Evolutionary conservation across 2,888 invertebrate species (phyloP).

Genomic region (Zelleria hepariella): DNA sequence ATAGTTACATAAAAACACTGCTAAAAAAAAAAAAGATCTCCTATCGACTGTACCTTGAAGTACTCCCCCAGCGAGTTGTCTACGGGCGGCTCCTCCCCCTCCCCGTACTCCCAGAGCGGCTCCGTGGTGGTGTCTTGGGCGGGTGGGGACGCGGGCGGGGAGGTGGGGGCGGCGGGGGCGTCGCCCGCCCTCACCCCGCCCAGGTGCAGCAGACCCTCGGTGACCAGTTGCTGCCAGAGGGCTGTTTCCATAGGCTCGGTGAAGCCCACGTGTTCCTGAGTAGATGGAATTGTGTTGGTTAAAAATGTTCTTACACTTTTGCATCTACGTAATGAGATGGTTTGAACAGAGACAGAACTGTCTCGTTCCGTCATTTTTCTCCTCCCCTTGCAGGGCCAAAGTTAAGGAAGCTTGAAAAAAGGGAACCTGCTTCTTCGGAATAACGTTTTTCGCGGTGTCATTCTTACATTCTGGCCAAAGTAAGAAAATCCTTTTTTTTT

Average conservation of each 20-base stretch:
- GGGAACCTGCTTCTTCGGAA: too few relatives aligned
- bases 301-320: too few relatives aligned
- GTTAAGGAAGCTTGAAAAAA: too few relatives aligned
- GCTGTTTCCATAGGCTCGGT: constrained; percentile 56
- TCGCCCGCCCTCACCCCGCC: constrained; percentile 36
- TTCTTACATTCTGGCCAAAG: too few relatives aligned
- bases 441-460: too few relatives aligned
- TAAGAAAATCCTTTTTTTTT: too few relatives aligned
- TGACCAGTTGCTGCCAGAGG: constrained; percentile 63
- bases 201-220: constrained; percentile 49
- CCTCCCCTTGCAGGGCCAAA: too few relatives aligned
- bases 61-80: constrained; percentile 58
- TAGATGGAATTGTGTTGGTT: too few relatives aligned
- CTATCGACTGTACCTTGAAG: constrained; percentile 44
- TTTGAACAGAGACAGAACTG: too few relatives aligned
- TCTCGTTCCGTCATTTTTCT: too few relatives aligned
- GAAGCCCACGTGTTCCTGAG: constrained; percentile 62
- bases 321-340: too few relatives aligned
- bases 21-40: neutral
- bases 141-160: constrained; percentile 14
- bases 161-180: constrained; percentile 16
- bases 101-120: constrained; percentile 39
- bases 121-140: constrained; percentile 48
- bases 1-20: neutral
- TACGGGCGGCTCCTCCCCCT: constrained; percentile 43